Base-by-base conservation (phyloP, 23 tunicate genomes). In the Clavelina lepadiformis region DNA sequence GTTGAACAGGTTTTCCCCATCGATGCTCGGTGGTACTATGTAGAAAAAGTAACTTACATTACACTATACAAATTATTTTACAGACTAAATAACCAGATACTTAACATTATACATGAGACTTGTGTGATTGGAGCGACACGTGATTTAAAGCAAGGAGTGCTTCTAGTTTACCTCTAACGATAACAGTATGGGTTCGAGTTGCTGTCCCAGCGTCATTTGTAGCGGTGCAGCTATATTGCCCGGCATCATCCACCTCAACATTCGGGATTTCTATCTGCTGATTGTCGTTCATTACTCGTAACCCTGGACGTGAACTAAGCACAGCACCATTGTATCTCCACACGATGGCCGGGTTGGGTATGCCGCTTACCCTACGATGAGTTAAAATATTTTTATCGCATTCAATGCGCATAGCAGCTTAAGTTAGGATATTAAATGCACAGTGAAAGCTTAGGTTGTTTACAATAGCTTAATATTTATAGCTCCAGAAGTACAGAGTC, bases 141-240 rank as follows among this genome's bases (percentile, higher is more conserved):
- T 11, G 15, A 11, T 41, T 11, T 11, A 15, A 41, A 41, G 20
- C 58, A 52, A 11, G 49, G 15, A 15, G 49, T 15, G 15, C 15
- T 41, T 41, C 15, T 41, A 11, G 49, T 41, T 41, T 23, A 89
- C 97, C 97, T 56, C 41, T 69, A 6, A 89, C 97, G 20, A 41
- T 37, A n/a, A 89, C 97, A 33, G 55, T 67, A 69, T 75, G 75
- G 3, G 74, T 37, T 35, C 61, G 63, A 22, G 13, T 33, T 19
- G 68, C 79, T 5, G 21, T 35, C 1, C 99, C 99, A 35, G 99
- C 99, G 5, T 68, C 86, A 51, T 94, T 94, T 0, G 76, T 61
- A 5, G 91, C 95, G 28, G 36, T 45, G 63, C 99, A 94, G 22
- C 18, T 41, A 61, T 69, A 94, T 18, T 28, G 63, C 23, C 99